Evolutionary conservation across 37 sponge, comb jelly and placozoan genomes (phyloP), one percentile per base, ranked within the genome.

Genomic region (Agelas oroides): DNA sequence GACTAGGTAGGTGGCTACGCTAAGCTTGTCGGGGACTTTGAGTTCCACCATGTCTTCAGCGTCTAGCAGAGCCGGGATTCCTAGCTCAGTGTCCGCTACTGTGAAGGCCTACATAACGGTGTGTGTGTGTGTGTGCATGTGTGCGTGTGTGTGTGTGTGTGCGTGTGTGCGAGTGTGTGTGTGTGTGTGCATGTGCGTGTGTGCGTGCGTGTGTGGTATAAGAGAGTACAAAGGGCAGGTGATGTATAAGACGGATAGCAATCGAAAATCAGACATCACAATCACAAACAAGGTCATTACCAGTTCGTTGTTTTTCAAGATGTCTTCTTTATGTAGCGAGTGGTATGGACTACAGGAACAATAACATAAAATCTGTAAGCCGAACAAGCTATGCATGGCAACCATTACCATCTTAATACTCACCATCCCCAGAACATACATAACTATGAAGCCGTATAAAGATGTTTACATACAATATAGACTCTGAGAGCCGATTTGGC

Each of bases 31-130:
- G 14, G 99, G 99, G 11, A 88, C 81, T 5, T n/a, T 33, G 11
- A 98, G 82, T 12, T 82, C 89, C n/a, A 94, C 91, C 94, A 93
- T 93, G 68, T 98, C 99, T 35, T 92, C 95, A 14, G 94, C 97
- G 64, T 98, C 99, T 61, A 98, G 79, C 41, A 98, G 85, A 18
- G 90, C 86, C 1, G 93, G 86, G 35, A 98, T 89, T n/a, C 87
- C 93, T 0, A 98, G 89, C 60, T 92, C 85, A 2, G 63, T 80
- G 28, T 96, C 97, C 16, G 99, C 99, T 12, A 96, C 86, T 33
- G 69, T 41, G 60, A 96, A 98, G 3, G 99, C 99, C 86, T 95
- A 54, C 17, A 36, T n/a, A n/a, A n/a, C n/a, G n/a, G n/a, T n/a
- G n/a, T n/a, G n/a, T n/a, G n/a, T n/a, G n/a, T 36, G 68, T 24